Evolutionary conservation across 2,113 vertebrate species (phyloP), one percentile per base, ranked within the genome.

Genomic region (Acinonyx jubatus): DNA sequence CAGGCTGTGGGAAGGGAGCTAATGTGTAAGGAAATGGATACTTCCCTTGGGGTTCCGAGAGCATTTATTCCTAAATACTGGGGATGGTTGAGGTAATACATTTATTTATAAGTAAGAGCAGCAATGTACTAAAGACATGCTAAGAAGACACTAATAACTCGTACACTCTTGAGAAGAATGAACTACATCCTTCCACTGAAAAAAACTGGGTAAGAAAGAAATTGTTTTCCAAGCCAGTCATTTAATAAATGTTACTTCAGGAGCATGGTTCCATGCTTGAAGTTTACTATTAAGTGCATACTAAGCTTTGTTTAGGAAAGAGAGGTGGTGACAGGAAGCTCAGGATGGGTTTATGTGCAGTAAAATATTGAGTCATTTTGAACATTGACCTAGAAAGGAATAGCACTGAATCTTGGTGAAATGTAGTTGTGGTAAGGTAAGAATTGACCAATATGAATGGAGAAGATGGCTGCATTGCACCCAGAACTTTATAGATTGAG

Each of bases 361-460:
- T 89, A 95, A 96, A 91, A 91, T 86, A 80, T 29, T 71, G 57
- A 83, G 27, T 93, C 4, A 57, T n/a, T 96, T 88, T 91, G 69
- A 66, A 82, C 66, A 86, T 41, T 87, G 91, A 94, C 52, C 74
- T 79, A 36, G 80, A 94, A 80, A 85, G 16, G 63, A 93, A 29
- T 82, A 83, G 25, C 71, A 78, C 13, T 91, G 61, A 82, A 79
- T 19, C 11, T 18, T 94, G 81, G 19, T 94, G 50, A 88, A 93
- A 66, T 95, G 16, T 48, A 86, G 8, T 89, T 90, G 57, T 71
- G n/a, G 25, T 76, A 82, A 95, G 18, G 19, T 92, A 89, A 93
- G 31, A 96, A 81, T 65, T 96, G 55, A 48, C 27, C 63, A 94
- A 5, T 84, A 23, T 88, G 55, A 88, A 41, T 95, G 33, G 31